Evolutionary conservation across 2,113 vertebrate species (phyloP), one percentile per base, ranked within the genome.

Genomic region (Ginglymostoma cirratum): DNA sequence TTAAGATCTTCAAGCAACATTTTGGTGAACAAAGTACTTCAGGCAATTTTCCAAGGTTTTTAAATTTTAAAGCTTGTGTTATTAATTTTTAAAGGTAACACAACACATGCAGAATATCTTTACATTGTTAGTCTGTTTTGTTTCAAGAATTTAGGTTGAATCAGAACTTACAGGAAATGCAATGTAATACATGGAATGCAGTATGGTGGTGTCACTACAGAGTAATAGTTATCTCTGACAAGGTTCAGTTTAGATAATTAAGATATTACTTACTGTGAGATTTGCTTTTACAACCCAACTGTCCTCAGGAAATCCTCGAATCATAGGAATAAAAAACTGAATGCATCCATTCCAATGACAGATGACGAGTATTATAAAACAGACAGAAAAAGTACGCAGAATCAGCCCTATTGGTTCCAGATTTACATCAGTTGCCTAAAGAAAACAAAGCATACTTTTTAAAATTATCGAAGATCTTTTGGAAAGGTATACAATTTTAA

Each of bases 311-410:
- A 98, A 98, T 96, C 97, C 97, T 96, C 97, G 97, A 96, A 98
- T 96, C 97, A 97, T 97, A 12, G 98, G 97, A n/a, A 98, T 97
- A 95, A 98, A 98, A 96, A 98, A 98, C 97, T 98, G 98, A 96
- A 98, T 97, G 96, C 98, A 98, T 48, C 97, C 97, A 38, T 98
- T 98, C 98, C 98, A 98, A 96, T 98, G 98, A 96, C 97, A 98
- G 90, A 98, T 96, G 86, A 98, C 96, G 96, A 98, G 97, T 52
- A 98, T 97, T 97, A 98, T 98, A 97, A 97, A 97, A 96, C 98
- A 98, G 67, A 98, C 96, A 45, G 97, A 97, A 55, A 98, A 17
- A 87, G 97, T 85, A 90, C 97, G 97, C 95, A 98, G 97, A 96
- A 97, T 97, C 65, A 97, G 96, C 0, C 97, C 97, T 45, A 97